phyloP scores from a whole-genome alignment of 2,797 vertebrate genomes.

The Microhierax caerulescens region DNA sequence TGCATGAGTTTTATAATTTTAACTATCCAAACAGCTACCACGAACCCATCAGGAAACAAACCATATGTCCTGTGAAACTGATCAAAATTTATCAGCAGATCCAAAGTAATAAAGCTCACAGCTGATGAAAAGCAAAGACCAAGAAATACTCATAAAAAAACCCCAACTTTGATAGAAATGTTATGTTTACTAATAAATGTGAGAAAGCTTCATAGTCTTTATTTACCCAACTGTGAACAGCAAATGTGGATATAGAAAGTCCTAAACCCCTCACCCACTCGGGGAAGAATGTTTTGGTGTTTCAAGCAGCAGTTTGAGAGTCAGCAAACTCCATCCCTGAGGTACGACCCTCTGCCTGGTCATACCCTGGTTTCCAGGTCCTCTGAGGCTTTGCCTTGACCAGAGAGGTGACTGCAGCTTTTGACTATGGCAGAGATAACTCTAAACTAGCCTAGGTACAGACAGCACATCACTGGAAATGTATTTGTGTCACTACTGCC shows the following conservation, averaged over 20 bases:
- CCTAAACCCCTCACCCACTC: not conserved
- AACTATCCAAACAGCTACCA: not conserved
- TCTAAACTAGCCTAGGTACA: not conserved
- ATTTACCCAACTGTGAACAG: not conserved
- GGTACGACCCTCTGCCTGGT: too few relatives aligned
- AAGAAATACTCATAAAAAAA: not conserved
- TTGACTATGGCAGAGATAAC: not conserved
- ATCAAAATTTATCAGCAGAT: not conserved
- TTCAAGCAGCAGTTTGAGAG: not conserved
- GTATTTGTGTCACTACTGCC: fast-evolving
- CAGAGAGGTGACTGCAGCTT: not conserved
- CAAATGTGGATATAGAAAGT: not conserved
- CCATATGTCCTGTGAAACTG: not conserved
- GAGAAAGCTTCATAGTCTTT: not conserved
- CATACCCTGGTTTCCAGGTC: not conserved
- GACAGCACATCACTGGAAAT: not conserved
- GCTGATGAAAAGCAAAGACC: not conserved
- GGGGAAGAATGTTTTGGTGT: not conserved
- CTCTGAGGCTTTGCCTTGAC: not conserved
- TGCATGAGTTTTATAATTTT: not conserved
- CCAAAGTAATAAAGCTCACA: not conserved
- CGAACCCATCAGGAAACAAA: not conserved
- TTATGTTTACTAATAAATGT: not conserved
- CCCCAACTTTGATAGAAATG: not conserved
- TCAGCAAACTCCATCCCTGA: not conserved